Conservation (phyloP, 2,797 vertebrate genomes). For the Crocidura indochinensis region DNA sequence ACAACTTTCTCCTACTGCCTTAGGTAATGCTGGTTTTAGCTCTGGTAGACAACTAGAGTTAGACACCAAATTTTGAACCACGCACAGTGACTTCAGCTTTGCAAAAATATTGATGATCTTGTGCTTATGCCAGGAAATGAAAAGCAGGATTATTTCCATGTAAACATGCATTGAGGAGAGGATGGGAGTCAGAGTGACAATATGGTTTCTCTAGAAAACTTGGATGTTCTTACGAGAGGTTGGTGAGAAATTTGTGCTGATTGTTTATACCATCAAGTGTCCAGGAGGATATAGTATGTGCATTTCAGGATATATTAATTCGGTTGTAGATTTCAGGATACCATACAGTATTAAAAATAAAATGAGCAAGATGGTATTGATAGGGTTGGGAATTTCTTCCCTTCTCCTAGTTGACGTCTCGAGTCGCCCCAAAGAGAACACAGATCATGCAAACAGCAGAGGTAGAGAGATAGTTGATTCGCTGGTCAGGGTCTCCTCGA, state of each 20-base stretch:
- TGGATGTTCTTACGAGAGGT: background rate
- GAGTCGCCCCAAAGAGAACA: too few species aligned
- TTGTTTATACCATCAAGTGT: background rate
- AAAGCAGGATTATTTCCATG: background rate
- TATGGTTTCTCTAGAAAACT: background rate
- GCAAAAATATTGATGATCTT: background rate
- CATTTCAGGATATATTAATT: background rate
- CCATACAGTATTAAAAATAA: background rate
- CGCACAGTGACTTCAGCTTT: slow-evolving; percentile 9
- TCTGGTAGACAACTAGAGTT: background rate
- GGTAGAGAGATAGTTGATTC: too few species aligned
- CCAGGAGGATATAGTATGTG: background rate
- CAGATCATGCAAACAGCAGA: too few species aligned
- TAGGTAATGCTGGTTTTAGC: background rate
- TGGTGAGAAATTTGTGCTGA: background rate
- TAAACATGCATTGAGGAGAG: background rate
- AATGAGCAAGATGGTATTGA: background rate
- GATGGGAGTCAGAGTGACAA: background rate
- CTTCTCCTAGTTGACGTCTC: too few species aligned
- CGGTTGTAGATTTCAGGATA: background rate
- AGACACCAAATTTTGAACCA: background rate
- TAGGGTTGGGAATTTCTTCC: too few species aligned
- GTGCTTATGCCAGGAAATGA: background rate
- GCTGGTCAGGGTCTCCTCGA: too few species aligned
- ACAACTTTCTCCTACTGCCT: background rate